These are phyloP conservation scores for Pogonocherus hispidulus DNA, from an alignment of 2,888 invertebrate genomes.

Conservation along the genomic window DNA sequence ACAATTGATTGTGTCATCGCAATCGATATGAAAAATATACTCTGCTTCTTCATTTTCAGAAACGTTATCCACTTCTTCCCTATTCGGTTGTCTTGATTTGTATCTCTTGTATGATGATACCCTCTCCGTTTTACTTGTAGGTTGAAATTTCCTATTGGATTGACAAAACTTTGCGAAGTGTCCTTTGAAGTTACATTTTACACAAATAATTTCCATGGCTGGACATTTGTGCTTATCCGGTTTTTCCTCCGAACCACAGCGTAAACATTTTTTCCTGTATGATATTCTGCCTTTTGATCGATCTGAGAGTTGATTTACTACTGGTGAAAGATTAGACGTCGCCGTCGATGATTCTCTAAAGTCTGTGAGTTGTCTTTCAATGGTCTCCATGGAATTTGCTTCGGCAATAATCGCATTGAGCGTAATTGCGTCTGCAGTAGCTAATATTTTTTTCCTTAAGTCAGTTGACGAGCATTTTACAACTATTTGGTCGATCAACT, in stretches of 20 bases:
- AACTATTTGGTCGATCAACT: conserved; percentile 54
- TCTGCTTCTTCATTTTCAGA: not conserved
- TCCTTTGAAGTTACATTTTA: not conserved
- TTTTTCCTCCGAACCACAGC: not conserved
- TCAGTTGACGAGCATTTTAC: conserved; percentile 51
- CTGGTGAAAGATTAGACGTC: not conserved
- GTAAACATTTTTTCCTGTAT: not conserved
- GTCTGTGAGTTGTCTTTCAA: conserved; percentile 37
- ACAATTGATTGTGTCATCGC: conserved; percentile 46
- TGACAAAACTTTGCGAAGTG: not conserved
- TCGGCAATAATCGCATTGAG: conserved; percentile 40
- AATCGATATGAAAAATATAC: not conserved
- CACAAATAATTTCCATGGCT: conserved; percentile 15
- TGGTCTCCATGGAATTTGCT: conserved; percentile 45
- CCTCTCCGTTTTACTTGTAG: too few relatives aligned
- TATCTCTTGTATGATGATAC: too few relatives aligned
- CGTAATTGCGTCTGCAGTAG: conserved; percentile 42
- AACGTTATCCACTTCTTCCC: not conserved
- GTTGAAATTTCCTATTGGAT: not conserved
- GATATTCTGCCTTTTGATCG: not conserved
- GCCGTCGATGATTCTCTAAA: conserved; percentile 6
- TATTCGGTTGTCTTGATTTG: too few relatives aligned
- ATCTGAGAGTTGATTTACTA: not conserved
- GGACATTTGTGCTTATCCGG: not conserved
- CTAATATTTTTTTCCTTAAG: conserved; percentile 46